Percentiles rank a stretch among this genome's conserved stretches.
These are phyloP conservation scores for Leucosticte australis DNA, from an alignment of 2,113 vertebrate genomes.

Conservation along the genomic window DNA sequence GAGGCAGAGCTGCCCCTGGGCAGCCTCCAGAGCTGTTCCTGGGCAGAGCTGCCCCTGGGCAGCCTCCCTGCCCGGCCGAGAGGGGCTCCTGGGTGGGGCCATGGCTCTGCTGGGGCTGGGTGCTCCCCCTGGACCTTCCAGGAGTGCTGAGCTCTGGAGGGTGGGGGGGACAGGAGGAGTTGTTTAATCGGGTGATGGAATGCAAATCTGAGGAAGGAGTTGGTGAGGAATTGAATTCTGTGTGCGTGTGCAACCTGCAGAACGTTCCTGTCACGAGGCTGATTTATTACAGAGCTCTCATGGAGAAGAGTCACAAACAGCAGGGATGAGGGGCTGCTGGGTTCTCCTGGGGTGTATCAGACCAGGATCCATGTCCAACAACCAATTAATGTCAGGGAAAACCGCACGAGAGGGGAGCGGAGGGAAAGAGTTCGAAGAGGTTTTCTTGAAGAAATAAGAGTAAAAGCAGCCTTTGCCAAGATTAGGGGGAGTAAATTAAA, in stretches of 20 bases:
- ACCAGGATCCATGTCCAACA: background rate
- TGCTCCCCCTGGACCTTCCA: accelerated
- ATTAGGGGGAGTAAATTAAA: background rate
- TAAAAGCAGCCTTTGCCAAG: background rate
- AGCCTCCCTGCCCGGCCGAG: background rate
- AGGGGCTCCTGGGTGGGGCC: background rate
- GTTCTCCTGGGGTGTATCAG: background rate
- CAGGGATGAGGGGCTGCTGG: background rate
- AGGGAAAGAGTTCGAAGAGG: background rate
- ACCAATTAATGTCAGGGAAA: background rate
- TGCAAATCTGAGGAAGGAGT: background rate
- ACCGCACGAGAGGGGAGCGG: background rate
- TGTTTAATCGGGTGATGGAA: background rate
- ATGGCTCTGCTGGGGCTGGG: background rate
- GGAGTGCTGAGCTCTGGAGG: accelerated
- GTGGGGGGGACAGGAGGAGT: accelerated
- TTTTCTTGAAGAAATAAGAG: background rate
- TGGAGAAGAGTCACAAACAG: background rate
- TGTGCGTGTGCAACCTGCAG: background rate
- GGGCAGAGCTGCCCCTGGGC: background rate
- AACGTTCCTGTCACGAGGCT: background rate
- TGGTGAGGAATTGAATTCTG: background rate
- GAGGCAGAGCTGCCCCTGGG: background rate
- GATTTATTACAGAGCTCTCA: background rate
- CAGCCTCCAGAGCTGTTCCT: background rate